A percentile compares a stretch with the other conserved stretches of the same genome.
phyloP scores from a whole-genome alignment of 2,888 invertebrate species.

The Palloptera scutellata region DNA sequence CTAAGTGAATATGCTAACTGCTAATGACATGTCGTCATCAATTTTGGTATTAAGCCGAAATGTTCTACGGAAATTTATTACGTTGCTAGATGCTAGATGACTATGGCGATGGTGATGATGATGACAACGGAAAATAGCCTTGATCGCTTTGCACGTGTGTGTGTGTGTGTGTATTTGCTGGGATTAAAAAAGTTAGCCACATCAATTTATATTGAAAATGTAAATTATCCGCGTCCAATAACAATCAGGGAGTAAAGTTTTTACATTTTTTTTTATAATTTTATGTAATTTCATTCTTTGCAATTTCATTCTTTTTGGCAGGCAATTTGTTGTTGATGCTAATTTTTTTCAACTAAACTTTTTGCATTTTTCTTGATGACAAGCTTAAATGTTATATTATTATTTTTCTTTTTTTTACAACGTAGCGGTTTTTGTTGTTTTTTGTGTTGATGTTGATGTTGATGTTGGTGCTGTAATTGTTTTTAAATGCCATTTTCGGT shows the following conservation, averaged over 20 bases:
- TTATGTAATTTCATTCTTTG: conserved; percentile 8
- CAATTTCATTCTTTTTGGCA: not conserved
- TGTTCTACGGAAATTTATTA: conserved; percentile 33
- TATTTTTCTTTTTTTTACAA: not conserved
- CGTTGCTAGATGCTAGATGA: not conserved
- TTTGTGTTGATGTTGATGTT: not conserved
- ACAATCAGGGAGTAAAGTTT: not conserved
- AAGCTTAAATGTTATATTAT: conserved; percentile 1
- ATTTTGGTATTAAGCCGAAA: conserved; percentile 37
- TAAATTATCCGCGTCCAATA: conserved; percentile 8
- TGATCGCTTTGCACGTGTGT: too few relatives aligned
- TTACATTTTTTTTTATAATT: conserved; percentile 2
- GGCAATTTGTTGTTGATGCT: conserved; percentile 17
- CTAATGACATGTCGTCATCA: conserved; percentile 38
- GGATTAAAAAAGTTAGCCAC: conserved; percentile 29
- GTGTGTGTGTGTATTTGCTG: not conserved
- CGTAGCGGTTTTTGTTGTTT: not conserved
- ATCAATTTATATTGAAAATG: conserved; percentile 26
- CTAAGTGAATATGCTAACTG: conserved; percentile 17
- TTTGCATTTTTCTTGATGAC: conserved; percentile 18
- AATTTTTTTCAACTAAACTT: conserved; percentile 23
- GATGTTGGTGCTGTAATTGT: too few relatives aligned
- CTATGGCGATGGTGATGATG: not conserved
- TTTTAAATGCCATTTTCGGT: not conserved
- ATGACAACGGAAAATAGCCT: conserved; percentile 12